Percentiles rank a stretch among this genome's conserved stretches.
phyloP scores from a whole-genome alignment of 2,888 invertebrate species.

The Aspidiotus rigidus region DNA sequence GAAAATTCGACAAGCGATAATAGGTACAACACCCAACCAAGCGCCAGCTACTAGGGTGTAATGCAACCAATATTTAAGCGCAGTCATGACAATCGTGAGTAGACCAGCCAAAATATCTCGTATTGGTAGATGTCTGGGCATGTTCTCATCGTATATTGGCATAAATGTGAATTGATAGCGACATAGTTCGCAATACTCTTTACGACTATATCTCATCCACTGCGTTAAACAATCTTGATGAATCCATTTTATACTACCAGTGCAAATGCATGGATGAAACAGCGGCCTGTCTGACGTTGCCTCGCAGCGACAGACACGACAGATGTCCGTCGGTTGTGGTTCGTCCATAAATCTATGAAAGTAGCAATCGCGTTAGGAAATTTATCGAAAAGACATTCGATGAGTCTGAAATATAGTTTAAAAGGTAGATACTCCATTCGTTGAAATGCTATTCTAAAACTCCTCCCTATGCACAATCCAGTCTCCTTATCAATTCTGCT shows the following conservation, averaged over 20 bases:
- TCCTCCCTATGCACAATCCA: too few species aligned
- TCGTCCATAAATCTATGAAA: conserved; percentile 44
- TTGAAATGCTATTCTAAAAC: too few species aligned
- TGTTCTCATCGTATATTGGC: conserved; percentile 98
- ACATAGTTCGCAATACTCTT: conserved; percentile 97
- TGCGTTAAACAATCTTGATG: conserved; percentile 97
- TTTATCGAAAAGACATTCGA: too few species aligned
- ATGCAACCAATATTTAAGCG: conserved; percentile 93
- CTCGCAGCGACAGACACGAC: conserved; percentile 95
- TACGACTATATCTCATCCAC: conserved; percentile 97
- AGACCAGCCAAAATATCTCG: conserved; percentile 86
- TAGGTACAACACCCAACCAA: conserved; percentile 93
- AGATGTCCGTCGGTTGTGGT: conserved; percentile 72
- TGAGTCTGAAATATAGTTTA: too few species aligned
- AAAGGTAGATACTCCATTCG: too few species aligned
- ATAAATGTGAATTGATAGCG: conserved; percentile 91
- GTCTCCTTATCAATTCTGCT: too few species aligned
- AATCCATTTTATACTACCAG: conserved; percentile 97
- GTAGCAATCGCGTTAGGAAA: too few species aligned
- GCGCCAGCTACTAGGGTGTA: conserved; percentile 94
- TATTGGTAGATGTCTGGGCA: conserved; percentile 94
- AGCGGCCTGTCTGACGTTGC: conserved; percentile 82
- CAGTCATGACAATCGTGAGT: conserved; percentile 77
- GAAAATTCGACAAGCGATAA: conserved; percentile 93
- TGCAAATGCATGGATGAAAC: conserved; percentile 97